Conservation (phyloP, 2,888 invertebrate genomes). For the Eupithecia subfuscata region DNA sequence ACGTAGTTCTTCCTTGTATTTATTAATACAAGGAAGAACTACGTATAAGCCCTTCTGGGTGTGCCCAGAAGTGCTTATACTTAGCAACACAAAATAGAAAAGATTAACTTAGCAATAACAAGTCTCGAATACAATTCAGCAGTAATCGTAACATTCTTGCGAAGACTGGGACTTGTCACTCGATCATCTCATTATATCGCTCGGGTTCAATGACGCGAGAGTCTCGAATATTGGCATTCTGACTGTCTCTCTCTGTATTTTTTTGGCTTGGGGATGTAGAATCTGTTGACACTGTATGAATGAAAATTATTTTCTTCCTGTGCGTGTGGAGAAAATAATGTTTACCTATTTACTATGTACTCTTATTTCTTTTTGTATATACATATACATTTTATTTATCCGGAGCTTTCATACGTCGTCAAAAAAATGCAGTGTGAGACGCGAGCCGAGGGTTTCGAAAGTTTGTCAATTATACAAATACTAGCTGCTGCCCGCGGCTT, state of each 20-base stretch:
- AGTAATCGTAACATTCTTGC: conserved; percentile 30
- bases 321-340: not conserved
- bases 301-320: not conserved
- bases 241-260: conserved; percentile 28
- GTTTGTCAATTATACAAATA: too few species aligned
- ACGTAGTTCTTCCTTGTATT: not conserved
- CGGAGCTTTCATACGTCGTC: not conserved
- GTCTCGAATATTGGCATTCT: conserved; percentile 47
- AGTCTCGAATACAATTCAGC: conserved; percentile 28
- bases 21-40: too few species aligned
- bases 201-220: conserved; percentile 51
- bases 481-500: too few species aligned
- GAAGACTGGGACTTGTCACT: conserved; percentile 38
- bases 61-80: not conserved
- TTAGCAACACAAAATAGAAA: conserved; percentile 3
- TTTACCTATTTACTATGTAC: not conserved
- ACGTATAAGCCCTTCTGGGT: too few species aligned
- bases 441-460: too few species aligned
- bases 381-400: not conserved
- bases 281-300: not conserved
- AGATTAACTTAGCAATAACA: conserved; percentile 25
- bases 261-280: not conserved
- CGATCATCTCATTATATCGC: conserved; percentile 51
- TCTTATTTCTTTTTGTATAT: not conserved
- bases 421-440: too few species aligned